phyloP scores from a whole-genome alignment of 2,797 vertebrate genomes.

The Lepilemur ruficaudatus region DNA sequence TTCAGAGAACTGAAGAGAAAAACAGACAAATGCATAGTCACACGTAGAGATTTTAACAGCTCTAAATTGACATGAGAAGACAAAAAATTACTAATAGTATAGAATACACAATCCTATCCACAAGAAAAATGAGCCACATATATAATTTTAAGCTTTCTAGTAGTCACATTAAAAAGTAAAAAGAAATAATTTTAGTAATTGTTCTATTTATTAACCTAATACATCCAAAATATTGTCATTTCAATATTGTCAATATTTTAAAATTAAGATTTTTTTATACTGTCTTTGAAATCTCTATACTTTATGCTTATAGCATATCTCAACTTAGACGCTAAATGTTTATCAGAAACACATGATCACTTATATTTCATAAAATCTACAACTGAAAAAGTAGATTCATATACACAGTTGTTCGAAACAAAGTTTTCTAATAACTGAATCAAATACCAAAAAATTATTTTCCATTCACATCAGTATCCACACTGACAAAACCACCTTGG shows the following conservation, averaged over 20 bases:
- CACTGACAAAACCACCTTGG: neutral
- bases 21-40: neutral
- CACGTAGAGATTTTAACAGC: neutral
- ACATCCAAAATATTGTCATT: neutral
- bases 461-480: neutral
- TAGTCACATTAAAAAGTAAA: neutral
- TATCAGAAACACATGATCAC: neutral
- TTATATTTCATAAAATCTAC: conserved; percentile 6
- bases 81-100: conserved; percentile 7
- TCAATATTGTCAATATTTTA: conserved; percentile 5
- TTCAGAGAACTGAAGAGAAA: neutral
- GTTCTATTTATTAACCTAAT: neutral
- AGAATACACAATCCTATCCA: neutral
- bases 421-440: conserved; percentile 21
- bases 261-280: neutral
- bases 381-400: neutral
- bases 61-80: neutral
- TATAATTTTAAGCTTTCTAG: neutral
- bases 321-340: neutral
- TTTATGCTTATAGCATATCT: neutral
- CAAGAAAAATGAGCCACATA: neutral
- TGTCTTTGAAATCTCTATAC: conserved; percentile 11
- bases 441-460: neutral
- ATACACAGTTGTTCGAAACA: neutral
- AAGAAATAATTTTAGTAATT: neutral